These are phyloP conservation scores for Hirudinaria manillensis DNA, from an alignment of 2,888 invertebrate genomes.

Conservation along the genomic window DNA sequence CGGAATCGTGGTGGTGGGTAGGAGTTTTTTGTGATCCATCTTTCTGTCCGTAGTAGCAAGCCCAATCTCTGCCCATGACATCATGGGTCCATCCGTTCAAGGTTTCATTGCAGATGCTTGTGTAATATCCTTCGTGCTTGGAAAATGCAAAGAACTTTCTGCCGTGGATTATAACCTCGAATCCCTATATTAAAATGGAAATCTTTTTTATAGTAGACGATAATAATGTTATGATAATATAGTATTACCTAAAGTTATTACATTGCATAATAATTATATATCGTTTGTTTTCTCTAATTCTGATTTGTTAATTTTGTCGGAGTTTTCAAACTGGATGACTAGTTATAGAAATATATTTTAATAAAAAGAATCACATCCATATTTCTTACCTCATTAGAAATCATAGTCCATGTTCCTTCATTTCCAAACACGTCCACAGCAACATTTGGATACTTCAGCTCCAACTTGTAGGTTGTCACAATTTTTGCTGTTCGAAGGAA, in stretches of 20 bases:
- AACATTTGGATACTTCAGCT: slow-evolving; percentile 53
- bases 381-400: slow-evolving; percentile 56
- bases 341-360: too few species aligned
- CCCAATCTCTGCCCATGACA: slow-evolving; percentile 55
- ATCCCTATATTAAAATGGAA: too few species aligned
- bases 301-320: too few species aligned
- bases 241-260: too few species aligned
- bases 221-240: too few species aligned
- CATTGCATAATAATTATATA: too few species aligned
- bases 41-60: slow-evolving; percentile 53
- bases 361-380: too few species aligned
- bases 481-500: neutral
- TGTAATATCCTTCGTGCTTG: slow-evolving; percentile 49
- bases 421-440: slow-evolving; percentile 56
- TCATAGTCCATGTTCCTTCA: slow-evolving; percentile 57
- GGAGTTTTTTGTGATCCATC: neutral
- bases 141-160: slow-evolving; percentile 58
- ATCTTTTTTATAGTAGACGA: too few species aligned
- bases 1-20: too few species aligned
- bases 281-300: too few species aligned
- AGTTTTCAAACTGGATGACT: too few species aligned
- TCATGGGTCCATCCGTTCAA: slow-evolving; percentile 57
- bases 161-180: slow-evolving; percentile 55
- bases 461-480: slow-evolving; percentile 39
- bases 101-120: slow-evolving; percentile 54